These are phyloP conservation scores for Pyrrhopygopsis socrates DNA, from an alignment of 2,888 invertebrate genomes.

Conservation along the genomic window DNA sequence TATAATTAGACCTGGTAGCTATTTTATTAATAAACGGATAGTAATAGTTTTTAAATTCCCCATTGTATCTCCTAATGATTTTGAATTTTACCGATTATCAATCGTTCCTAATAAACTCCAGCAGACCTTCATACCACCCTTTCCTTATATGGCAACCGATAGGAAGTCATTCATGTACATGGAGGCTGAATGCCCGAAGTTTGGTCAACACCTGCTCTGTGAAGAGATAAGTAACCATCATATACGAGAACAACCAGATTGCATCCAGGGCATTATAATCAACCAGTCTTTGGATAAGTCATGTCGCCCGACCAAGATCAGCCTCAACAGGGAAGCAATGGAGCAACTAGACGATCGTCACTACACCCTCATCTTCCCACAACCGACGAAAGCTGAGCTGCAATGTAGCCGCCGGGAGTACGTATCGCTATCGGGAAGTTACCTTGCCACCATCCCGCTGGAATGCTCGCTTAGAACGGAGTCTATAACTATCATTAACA, in stretches of 20 bases:
- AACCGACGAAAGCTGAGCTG: too few species aligned
- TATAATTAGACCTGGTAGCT: slow-evolving; percentile 29
- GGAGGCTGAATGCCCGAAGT: slow-evolving; percentile 6
- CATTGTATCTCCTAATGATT: slow-evolving; percentile 20
- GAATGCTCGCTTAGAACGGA: slow-evolving; percentile 53
- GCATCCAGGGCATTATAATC: background rate
- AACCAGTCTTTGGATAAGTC: background rate
- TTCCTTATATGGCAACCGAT: background rate
- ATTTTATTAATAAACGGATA: slow-evolving; percentile 27
- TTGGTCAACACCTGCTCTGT: background rate
- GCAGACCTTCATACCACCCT: background rate
- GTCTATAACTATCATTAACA: slow-evolving; percentile 29
- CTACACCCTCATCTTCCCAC: too few species aligned
- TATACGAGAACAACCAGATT: background rate
- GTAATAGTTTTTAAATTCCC: slow-evolving; percentile 44
- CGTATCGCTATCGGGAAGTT: slow-evolving; percentile 55
- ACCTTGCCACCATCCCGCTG: slow-evolving; percentile 53
- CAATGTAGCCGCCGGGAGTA: too few species aligned
- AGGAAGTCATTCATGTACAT: background rate
- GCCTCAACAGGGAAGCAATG: background rate
- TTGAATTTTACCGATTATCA: slow-evolving; percentile 27
- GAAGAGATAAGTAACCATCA: background rate
- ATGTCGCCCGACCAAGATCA: background rate
- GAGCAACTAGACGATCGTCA: background rate
- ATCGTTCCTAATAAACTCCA: slow-evolving; percentile 28